These are phyloP conservation scores for Bombus waltoni DNA, from an alignment of 1,140 invertebrate species.

Conservation along the genomic window DNA sequence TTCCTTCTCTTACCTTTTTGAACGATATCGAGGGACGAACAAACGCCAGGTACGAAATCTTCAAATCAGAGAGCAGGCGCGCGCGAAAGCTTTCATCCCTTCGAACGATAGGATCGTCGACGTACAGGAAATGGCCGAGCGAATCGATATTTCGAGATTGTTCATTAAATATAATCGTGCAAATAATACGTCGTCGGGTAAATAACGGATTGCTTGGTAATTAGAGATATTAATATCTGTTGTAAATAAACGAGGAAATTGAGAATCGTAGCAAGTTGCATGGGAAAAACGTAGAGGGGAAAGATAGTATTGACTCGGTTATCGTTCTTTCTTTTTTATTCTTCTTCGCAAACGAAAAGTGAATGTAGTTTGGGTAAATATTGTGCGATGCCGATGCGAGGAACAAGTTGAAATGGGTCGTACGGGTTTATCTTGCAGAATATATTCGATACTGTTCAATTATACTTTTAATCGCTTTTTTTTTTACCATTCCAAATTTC, in stretches of 20 bases:
- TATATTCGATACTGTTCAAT: neutral
- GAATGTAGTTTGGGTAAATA: neutral
- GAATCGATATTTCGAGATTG: neutral
- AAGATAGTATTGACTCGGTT: neutral
- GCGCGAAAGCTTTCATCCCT: neutral
- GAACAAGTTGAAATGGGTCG: neutral
- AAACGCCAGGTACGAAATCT: neutral
- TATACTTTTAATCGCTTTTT: neutral
- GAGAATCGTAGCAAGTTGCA: neutral
- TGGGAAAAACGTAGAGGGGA: neutral
- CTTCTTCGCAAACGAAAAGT: neutral
- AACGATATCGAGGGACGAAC: neutral
- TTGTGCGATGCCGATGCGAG: neutral
- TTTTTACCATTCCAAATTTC: neutral
- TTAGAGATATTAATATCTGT: conserved; percentile 18
- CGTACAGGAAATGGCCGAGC: neutral
- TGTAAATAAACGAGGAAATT: conserved; percentile 13
- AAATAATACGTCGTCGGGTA: conserved; percentile 7
- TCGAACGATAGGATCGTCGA: neutral
- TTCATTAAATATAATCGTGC: conserved; percentile 11
- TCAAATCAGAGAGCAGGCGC: neutral
- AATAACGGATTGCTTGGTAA: conserved; percentile 22
- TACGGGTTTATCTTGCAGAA: neutral
- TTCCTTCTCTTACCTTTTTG: neutral
- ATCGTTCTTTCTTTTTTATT: neutral